phyloP scores from a whole-genome alignment of 2,888 invertebrate species.

The Dendrolimus pini region DNA sequence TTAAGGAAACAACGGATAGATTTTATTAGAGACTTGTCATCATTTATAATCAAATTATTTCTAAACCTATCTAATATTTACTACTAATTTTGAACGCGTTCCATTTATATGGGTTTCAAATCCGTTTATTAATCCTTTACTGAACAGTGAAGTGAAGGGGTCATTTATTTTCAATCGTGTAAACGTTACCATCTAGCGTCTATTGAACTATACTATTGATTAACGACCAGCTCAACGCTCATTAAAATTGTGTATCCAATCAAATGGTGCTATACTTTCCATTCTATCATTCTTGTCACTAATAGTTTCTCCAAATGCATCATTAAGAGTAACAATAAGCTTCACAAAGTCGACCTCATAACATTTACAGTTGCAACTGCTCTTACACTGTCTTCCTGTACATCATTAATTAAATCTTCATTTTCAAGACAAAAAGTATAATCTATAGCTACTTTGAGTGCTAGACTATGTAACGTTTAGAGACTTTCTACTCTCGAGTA shows the following conservation, averaged over 20 bases:
- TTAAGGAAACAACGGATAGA: background rate
- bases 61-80: too few species aligned
- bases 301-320: background rate
- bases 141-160: background rate
- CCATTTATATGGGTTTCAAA: too few species aligned
- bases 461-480: too few species aligned
- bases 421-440: background rate
- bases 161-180: background rate
- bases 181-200: background rate
- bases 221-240: background rate
- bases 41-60: too few species aligned
- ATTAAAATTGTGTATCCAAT: background rate
- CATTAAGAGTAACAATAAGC: background rate
- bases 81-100: too few species aligned
- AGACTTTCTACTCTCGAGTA: too few species aligned
- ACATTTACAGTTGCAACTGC: background rate
- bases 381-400: background rate
- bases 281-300: background rate
- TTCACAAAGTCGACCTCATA: background rate
- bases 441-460: too few species aligned
- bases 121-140: too few species aligned
- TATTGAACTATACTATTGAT: background rate
- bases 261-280: background rate
- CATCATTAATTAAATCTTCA: constrained; percentile 8
- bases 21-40: too few species aligned